phyloP scores from a whole-genome alignment of 2,888 invertebrate genomes.

The Mesorhabditis spiculigera region DNA sequence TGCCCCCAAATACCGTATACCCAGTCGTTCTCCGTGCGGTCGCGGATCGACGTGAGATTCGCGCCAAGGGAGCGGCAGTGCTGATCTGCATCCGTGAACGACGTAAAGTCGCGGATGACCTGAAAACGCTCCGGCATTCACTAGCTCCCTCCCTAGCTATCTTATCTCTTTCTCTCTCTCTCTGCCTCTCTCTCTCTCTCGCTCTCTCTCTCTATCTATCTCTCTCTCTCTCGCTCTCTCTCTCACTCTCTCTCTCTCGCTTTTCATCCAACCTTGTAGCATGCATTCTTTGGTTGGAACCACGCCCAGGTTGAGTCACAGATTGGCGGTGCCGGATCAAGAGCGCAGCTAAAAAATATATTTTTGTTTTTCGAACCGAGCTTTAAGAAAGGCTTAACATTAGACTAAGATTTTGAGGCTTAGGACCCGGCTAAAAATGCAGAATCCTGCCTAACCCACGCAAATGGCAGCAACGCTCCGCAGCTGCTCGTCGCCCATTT shows the following conservation, averaged over 20 bases:
- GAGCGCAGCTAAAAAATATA: neutral
- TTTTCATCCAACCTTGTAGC: neutral
- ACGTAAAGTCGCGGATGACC: neutral
- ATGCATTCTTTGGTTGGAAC: neutral
- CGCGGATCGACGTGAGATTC: neutral
- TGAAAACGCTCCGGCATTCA: neutral
- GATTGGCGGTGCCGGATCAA: neutral
- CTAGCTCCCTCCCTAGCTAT: too few species aligned
- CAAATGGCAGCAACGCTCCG: neutral
- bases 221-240: too few species aligned
- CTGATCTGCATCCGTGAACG: neutral
- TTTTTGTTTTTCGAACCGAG: too few species aligned
- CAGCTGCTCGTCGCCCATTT: neutral
- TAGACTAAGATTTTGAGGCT: too few species aligned
- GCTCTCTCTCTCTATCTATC: too few species aligned
- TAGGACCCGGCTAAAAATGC: too few species aligned
- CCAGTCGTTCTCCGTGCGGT: neutral
- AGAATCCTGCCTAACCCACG: neutral
- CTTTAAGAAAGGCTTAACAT: too few species aligned
- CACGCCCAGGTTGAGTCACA: neutral
- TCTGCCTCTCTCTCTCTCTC: too few species aligned
- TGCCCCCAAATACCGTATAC: neutral
- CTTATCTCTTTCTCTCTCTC: too few species aligned
- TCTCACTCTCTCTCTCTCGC: too few species aligned
- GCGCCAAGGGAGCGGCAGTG: neutral